Evolutionary conservation across 2,113 vertebrate species (phyloP).

Genomic region (Oryzias curvinotus): DNA sequence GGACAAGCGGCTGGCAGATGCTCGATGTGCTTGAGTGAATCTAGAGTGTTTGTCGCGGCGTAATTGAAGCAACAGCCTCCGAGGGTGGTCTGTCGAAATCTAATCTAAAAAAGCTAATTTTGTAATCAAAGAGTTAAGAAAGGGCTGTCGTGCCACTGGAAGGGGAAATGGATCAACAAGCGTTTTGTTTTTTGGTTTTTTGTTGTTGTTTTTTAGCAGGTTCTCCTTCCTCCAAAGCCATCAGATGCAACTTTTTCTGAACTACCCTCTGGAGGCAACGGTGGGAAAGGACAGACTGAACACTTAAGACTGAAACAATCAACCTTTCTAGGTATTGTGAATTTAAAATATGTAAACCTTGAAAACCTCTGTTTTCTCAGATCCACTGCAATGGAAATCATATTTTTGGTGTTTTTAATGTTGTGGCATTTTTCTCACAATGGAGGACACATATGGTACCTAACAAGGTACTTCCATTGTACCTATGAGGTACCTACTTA

Average conservation of each 20-base stretch:
- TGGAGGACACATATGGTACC: too few relatives aligned
- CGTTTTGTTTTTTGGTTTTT: too few relatives aligned
- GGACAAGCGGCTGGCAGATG: background rate
- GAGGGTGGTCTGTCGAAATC: slow-evolving; percentile 34
- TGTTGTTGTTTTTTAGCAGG: background rate
- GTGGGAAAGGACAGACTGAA: slow-evolving; percentile 15
- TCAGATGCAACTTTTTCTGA: background rate
- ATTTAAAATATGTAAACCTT: too few relatives aligned
- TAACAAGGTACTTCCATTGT: too few relatives aligned
- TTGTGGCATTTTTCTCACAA: too few relatives aligned
- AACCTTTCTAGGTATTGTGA: slow-evolving; percentile 21
- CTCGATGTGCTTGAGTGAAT: slow-evolving; percentile 10
- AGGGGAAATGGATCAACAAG: slow-evolving; percentile 6
- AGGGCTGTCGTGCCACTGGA: slow-evolving; percentile 23
- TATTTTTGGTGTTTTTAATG: too few relatives aligned
- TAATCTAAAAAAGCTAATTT: slow-evolving; percentile 7
- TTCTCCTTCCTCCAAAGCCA: slow-evolving; percentile 7
- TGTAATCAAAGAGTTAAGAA: slow-evolving; percentile 27
- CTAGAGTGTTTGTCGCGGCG: slow-evolving; percentile 10
- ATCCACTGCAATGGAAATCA: too few relatives aligned
- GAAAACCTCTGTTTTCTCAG: too few relatives aligned
- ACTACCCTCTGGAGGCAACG: slow-evolving; percentile 19
- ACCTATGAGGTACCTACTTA: too few relatives aligned
- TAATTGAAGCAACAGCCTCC: slow-evolving; percentile 9
- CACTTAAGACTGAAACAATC: slow-evolving; percentile 20